phyloP scores from a whole-genome alignment of 1,140 invertebrate genomes.

The Andrena cerasifolii region DNA sequence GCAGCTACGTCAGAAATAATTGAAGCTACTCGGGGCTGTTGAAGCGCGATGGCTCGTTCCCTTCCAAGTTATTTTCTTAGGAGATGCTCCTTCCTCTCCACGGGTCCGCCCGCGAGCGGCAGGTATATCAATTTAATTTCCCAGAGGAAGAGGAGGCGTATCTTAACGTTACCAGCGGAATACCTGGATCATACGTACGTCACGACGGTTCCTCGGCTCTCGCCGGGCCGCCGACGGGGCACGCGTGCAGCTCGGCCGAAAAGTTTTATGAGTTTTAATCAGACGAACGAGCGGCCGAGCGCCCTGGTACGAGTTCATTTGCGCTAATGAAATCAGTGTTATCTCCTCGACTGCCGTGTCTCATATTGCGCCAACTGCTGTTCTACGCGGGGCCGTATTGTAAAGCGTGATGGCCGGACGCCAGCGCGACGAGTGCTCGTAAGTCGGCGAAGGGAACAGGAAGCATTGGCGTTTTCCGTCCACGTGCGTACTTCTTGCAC shows the following conservation, averaged over 20 bases:
- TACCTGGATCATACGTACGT: constrained; percentile 23
- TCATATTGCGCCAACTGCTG: constrained; percentile 58
- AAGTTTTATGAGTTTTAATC: constrained; percentile 72
- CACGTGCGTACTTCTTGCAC: constrained; percentile 2
- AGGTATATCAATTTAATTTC: constrained; percentile 49
- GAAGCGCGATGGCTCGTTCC: background rate
- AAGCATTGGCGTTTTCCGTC: constrained; percentile 6
- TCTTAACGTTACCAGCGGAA: constrained; percentile 15
- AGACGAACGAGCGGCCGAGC: constrained; percentile 60
- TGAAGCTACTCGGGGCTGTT: no score
- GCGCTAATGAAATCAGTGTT: constrained; percentile 72
- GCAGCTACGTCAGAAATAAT: background rate
- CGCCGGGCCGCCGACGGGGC: constrained; percentile 21
- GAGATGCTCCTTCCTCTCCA: background rate
- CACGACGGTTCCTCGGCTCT: constrained; percentile 48
- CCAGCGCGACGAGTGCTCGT: constrained; percentile 31
- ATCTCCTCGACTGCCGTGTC: constrained; percentile 55
- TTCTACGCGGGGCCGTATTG: constrained; percentile 53
- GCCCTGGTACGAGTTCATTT: constrained; percentile 68
- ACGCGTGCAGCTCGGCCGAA: constrained; percentile 35
- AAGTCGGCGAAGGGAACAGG: constrained; percentile 27
- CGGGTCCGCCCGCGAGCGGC: background rate
- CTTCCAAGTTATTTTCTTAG: background rate
- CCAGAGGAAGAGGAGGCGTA: constrained; percentile 2
- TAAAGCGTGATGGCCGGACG: constrained; percentile 55